These are phyloP conservation scores for Pseudanteris insignis DNA, from an alignment of 2,888 invertebrate genomes.

Conservation along the genomic window DNA sequence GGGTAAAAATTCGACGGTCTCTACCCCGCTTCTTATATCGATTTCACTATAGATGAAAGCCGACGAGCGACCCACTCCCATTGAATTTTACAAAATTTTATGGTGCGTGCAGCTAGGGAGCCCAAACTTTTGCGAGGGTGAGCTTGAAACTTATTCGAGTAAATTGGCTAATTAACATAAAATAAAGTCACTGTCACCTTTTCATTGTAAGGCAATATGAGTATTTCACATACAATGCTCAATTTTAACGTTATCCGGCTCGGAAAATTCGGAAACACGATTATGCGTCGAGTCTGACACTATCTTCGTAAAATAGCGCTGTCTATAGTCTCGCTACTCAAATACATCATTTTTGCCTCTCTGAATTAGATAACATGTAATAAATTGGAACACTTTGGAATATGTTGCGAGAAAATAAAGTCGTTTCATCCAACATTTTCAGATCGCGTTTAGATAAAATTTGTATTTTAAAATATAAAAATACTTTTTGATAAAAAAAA, in stretches of 20 bases:
- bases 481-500: no score
- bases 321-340: no score
- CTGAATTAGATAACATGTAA: no score
- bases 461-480: no score
- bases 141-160: constrained; percentile 14
- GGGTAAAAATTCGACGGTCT: constrained; percentile 31
- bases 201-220: constrained; percentile 8
- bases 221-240: constrained; percentile 20
- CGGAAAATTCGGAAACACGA: constrained; percentile 29
- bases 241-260: constrained; percentile 5
- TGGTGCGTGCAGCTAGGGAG: constrained; percentile 25
- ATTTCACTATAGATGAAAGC: constrained; percentile 26
- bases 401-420: no score
- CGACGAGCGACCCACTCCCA: constrained; percentile 18
- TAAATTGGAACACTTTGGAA: no score
- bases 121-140: constrained; percentile 4
- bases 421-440: no score
- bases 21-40: constrained; percentile 33
- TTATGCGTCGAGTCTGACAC: constrained; percentile 6
- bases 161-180: constrained; percentile 40
- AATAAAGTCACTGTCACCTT: constrained; percentile 29
- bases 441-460: no score
- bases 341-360: no score
- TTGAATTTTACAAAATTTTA: constrained; percentile 33
- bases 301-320: no score